Base-by-base conservation (phyloP, 2,113 vertebrate genomes). In the Cochlearius cochlearius region DNA sequence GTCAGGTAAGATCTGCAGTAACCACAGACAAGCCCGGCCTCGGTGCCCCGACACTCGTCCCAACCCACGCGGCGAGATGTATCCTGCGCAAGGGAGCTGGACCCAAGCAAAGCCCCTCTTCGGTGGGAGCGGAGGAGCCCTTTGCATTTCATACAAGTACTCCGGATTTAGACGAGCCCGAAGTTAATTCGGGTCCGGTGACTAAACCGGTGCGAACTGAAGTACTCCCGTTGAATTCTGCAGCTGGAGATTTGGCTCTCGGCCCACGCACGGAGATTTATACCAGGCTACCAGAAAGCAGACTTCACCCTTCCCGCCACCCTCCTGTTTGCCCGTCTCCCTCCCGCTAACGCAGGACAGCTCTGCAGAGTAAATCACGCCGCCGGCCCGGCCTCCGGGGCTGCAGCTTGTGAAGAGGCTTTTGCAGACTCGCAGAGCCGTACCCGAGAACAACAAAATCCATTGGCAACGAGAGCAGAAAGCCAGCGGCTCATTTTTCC, bases 401-500 rank as follows among this genome's bases (percentile, higher is more conserved):
- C 80, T 87, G 75, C 82, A 23, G 45, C 75, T 34, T 84, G 81
- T 53, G 64, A 85, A 76, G 85, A 21, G 74, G 69, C 19, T 85
- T 74, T 81, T 93, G 41, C 96, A 91, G 85, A 55, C 86, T 5
- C 13, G 66, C 69, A 2, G 21, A 78, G 64, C 47, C 72, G 3
- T 81, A 47, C 49, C 79, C 88, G 91, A 30, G 53, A 93, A 88
- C 81, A 90, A 83, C 93, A 74, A 50, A 84, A 50, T 23, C 76
- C 86, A 22, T 43, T 94, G 85, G 97, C 96, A 88, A 17, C 7
- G 5, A 8, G 59, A 71, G 72, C 38, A 10, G 83, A 59, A 62
- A 69, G 86, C 36, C 17, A 85, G 69, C 87, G 75, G 77, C 92
- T 98, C 95, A 38, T 98, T 97, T 98, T 96, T 87, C 97, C 94